Percentiles rank a stretch among this genome's conserved stretches.
phyloP scores from a whole-genome alignment of 2,113 vertebrate species.

The Excalfactoria chinensis region DNA sequence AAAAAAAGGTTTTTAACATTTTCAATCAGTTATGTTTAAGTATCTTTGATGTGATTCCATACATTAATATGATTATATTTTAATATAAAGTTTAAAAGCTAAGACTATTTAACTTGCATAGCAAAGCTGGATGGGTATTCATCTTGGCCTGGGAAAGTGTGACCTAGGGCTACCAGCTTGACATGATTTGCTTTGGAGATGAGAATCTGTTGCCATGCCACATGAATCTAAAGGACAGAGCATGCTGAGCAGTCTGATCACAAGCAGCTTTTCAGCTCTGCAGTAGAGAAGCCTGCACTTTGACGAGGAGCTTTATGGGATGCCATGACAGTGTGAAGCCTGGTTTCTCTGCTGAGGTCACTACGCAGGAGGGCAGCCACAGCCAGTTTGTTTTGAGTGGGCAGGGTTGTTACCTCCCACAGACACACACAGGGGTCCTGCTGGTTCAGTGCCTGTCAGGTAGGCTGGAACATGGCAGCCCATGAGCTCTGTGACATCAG shows the following conservation, averaged over 20 bases:
- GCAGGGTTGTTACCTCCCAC: not conserved
- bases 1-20: not conserved
- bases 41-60: not conserved
- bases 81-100: not conserved
- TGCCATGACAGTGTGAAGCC: not conserved
- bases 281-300: not conserved
- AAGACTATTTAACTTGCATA: not conserved
- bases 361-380: not conserved
- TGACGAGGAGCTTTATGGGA: accelerated
- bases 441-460: accelerated
- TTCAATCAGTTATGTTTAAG: not conserved
- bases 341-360: not conserved
- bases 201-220: not conserved
- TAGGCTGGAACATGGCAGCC: not conserved
- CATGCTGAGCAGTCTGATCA: not conserved
- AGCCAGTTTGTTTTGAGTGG: not conserved
- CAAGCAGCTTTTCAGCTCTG: not conserved
- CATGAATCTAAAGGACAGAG: not conserved
- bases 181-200: not conserved
- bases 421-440: accelerated
- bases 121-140: constrained; percentile 21
- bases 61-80: not conserved
- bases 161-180: not conserved
- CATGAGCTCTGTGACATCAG: not conserved
- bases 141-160: not conserved